Evolutionary conservation across 2,888 invertebrate species (phyloP).

Genomic region (Diaphora mendica): DNA sequence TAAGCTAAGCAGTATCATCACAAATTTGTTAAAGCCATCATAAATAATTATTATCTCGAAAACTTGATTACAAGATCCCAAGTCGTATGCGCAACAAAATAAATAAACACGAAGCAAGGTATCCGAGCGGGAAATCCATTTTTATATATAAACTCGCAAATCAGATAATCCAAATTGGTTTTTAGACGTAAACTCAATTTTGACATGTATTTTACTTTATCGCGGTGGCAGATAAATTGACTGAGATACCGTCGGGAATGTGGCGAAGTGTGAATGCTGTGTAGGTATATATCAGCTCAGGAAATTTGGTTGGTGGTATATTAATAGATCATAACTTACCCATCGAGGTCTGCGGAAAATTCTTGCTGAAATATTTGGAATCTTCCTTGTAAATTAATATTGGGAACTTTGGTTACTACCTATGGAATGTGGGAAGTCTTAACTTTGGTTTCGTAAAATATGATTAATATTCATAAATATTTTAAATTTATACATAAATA

Average conservation of each 20-base stretch:
- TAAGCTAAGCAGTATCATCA: neutral
- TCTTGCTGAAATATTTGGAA: constrained; percentile 21
- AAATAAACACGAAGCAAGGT: constrained; percentile 53
- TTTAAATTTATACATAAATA: neutral
- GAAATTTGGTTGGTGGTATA: constrained; percentile 44
- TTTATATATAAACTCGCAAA: constrained; percentile 78
- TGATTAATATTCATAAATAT: neutral
- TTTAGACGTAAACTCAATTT: constrained; percentile 84
- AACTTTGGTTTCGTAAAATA: constrained; percentile 6
- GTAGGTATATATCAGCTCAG: constrained; percentile 40
- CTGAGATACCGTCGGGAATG: constrained; percentile 70
- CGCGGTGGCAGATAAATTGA: constrained; percentile 81
- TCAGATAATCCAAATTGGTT: constrained; percentile 85
- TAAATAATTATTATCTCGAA: neutral
- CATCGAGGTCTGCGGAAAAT: constrained; percentile 26
- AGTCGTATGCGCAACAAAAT: constrained; percentile 37
- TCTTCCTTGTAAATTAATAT: constrained; percentile 21
- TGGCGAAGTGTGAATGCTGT: constrained; percentile 63
- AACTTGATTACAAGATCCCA: constrained; percentile 4
- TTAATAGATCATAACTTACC: constrained; percentile 38
- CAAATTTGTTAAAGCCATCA: neutral
- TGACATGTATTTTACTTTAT: constrained; percentile 83
- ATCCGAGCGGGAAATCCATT: constrained; percentile 59
- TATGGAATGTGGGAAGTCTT: constrained; percentile 5
- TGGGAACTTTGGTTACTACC: neutral